phyloP scores from a whole-genome alignment of 2,113 vertebrate species.

The Notothenia rossii region DNA sequence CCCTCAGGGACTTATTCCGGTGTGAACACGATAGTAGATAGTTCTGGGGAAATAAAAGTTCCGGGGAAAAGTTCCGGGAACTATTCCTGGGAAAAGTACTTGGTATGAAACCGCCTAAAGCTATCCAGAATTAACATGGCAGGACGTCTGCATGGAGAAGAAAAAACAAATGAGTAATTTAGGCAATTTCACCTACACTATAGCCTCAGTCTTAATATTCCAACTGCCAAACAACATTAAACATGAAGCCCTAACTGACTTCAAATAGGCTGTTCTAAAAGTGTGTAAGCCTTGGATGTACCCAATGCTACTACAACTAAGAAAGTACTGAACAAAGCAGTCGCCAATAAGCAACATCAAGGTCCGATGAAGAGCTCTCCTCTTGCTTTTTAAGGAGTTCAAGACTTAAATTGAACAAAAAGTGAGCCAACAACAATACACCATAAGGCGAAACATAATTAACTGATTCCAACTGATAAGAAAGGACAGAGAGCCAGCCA shows the following conservation, averaged over 20 bases:
- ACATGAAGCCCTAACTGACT: neutral
- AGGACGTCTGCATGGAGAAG: constrained; percentile 11
- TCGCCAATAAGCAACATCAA: neutral
- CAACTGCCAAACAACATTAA: neutral
- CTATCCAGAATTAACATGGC: neutral
- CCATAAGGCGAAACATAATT: neutral
- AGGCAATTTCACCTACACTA: neutral
- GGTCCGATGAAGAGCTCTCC: neutral
- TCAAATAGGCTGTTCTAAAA: neutral
- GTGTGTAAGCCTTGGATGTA: neutral
- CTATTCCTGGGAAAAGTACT: too few species aligned
- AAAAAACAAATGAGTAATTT: constrained; percentile 3
- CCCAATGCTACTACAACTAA: neutral
- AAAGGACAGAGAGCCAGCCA: neutral
- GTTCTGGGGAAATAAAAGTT: too few species aligned
- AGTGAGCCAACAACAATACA: neutral
- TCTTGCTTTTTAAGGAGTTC: neutral
- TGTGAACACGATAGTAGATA: too few species aligned
- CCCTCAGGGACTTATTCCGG: too few species aligned
- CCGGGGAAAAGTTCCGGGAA: too few species aligned
- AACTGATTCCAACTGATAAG: neutral
- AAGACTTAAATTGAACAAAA: neutral
- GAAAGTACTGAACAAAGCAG: neutral
- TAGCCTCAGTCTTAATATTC: neutral
- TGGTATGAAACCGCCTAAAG: neutral